phyloP scores from a whole-genome alignment of 2,797 vertebrate genomes.

The Coregonus suidteri region DNA sequence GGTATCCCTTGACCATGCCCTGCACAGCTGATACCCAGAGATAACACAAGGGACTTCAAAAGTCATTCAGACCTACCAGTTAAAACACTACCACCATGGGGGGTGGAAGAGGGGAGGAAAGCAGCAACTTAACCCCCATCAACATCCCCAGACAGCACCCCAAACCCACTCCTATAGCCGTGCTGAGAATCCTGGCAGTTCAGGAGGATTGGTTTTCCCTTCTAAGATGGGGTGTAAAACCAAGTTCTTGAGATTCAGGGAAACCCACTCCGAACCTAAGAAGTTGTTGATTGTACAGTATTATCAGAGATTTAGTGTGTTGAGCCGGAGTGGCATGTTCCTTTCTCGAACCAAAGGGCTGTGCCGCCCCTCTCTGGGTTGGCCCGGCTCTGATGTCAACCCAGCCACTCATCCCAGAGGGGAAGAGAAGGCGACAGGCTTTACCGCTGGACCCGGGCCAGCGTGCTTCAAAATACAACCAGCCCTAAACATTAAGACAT shows the following conservation, averaged over 20 bases:
- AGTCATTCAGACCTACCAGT: slow-evolving; percentile 61
- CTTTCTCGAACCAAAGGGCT: slow-evolving; percentile 63
- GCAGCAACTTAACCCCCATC: slow-evolving; percentile 8
- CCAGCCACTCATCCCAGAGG: slow-evolving; percentile 28
- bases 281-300: slow-evolving; percentile 61
- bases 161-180: too few relatives aligned
- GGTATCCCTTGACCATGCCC: slow-evolving; percentile 60
- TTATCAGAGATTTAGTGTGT: slow-evolving; percentile 66
- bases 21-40: slow-evolving; percentile 66
- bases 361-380: slow-evolving; percentile 43
- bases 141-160: not conserved
- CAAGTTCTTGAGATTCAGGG: slow-evolving; percentile 51
- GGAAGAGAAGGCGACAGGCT: slow-evolving; percentile 11
- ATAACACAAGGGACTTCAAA: slow-evolving; percentile 70
- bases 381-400: slow-evolving; percentile 61
- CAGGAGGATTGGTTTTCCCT: slow-evolving; percentile 58
- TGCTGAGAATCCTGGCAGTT: slow-evolving; percentile 44
- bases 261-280: slow-evolving; percentile 50
- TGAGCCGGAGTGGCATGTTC: slow-evolving; percentile 67
- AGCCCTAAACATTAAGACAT: slow-evolving; percentile 58
- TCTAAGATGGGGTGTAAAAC: slow-evolving; percentile 60
- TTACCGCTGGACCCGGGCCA: slow-evolving; percentile 32
- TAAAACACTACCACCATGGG: slow-evolving; percentile 65
- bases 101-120: slow-evolving; percentile 25
- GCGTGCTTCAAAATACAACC: slow-evolving; percentile 23